phyloP scores from a whole-genome alignment of 2,113 vertebrate species.

The Pollachius pollachius region DNA sequence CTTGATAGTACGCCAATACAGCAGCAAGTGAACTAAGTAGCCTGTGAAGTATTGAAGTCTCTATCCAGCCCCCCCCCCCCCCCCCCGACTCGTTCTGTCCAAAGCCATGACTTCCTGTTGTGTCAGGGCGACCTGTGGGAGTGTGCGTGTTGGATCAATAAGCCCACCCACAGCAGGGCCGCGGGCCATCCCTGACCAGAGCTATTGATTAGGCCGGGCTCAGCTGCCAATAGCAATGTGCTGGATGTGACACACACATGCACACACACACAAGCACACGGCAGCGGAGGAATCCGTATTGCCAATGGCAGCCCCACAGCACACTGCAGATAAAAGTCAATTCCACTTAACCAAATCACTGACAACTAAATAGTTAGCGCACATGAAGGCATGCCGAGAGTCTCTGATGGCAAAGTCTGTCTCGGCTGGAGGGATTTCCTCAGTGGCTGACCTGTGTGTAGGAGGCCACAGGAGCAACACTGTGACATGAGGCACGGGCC shows the following conservation, averaged over 20 bases:
- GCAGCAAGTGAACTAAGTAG: conserved; percentile 4
- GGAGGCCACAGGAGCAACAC: conserved; percentile 44
- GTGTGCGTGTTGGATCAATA: conserved; percentile 84
- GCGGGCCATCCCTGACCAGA: conserved; percentile 81
- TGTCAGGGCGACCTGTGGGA: conserved; percentile 82
- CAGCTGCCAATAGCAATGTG: conserved; percentile 91
- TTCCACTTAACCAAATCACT: conserved; percentile 94
- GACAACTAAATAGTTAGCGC: conserved; percentile 96
- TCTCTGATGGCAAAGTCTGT: conserved; percentile 63
- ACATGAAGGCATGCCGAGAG: conserved; percentile 79
- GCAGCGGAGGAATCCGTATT: conserved; percentile 76
- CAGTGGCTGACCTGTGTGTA: conserved; percentile 48
- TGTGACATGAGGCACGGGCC: conserved; percentile 20
- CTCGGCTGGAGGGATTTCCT: conserved; percentile 60
- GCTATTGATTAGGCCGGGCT: conserved; percentile 88
- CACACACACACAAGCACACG: conserved; percentile 40
- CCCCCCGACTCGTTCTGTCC: conserved; percentile 29
- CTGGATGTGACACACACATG: conserved; percentile 76
- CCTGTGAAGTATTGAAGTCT: conserved; percentile 39
- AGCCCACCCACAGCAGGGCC: conserved; percentile 76
- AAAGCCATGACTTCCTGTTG: conserved; percentile 57
- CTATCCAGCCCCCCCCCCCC: conserved; percentile 22
- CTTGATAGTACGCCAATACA: conserved; percentile 6
- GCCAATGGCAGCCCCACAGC: conserved; percentile 85
- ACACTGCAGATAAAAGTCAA: conserved; percentile 93